Evolutionary conservation across 2,888 invertebrate genomes (phyloP).

Genomic region (Synanthedon myopaeformis): DNA sequence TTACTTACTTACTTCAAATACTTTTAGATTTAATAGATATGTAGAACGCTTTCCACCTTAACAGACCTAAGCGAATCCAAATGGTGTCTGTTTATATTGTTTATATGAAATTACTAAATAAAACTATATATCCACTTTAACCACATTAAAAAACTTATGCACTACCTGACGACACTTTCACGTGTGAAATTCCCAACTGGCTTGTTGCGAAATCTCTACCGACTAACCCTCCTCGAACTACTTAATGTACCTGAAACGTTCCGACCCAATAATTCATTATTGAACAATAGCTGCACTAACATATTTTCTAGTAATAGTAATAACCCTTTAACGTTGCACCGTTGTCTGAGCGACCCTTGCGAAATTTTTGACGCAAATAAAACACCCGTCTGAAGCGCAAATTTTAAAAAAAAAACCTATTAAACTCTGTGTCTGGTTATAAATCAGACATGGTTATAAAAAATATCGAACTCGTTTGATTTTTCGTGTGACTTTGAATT

Average conservation of each 20-base stretch:
- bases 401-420: conserved; percentile 59
- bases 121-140: no score
- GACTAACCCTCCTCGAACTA: conserved; percentile 61
- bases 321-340: conserved; percentile 53
- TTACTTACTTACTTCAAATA: no score
- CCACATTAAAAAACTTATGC: neutral
- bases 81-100: no score
- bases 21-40: no score
- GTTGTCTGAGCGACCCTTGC: conserved; percentile 60
- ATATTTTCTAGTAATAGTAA: conserved; percentile 61
- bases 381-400: conserved; percentile 65
- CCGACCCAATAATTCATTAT: conserved; percentile 70
- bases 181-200: conserved; percentile 60
- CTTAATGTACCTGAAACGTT: conserved; percentile 67
- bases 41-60: no score
- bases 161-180: conserved; percentile 52
- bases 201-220: conserved; percentile 40
- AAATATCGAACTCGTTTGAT: conserved; percentile 50
- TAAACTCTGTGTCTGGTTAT: conserved; percentile 57
- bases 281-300: conserved; percentile 60
- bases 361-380: conserved; percentile 64
- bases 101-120: no score
- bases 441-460: conserved; percentile 45
- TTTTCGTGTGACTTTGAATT: conserved; percentile 44
- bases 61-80: no score